Conservation (phyloP, 1,140 invertebrate genomes). For the Saxidomus purpurata region DNA sequence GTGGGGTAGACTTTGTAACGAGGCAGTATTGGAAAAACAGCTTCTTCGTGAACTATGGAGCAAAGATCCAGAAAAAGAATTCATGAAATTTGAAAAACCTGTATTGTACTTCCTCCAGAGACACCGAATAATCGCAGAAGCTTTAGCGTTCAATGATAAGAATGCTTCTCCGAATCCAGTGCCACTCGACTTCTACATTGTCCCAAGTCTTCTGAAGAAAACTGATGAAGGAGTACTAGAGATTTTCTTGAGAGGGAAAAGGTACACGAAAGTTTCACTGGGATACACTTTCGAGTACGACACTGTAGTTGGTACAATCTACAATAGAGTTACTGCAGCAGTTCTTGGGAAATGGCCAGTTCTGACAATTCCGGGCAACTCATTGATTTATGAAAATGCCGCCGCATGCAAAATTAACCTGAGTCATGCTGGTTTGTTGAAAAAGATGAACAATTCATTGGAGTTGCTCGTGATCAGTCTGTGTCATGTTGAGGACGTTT, state of each 20-base stretch:
- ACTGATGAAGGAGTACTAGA: background rate
- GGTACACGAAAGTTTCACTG: background rate
- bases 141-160: background rate
- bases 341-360: background rate
- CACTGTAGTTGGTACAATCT: background rate
- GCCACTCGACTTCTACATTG: background rate
- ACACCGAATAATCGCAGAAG: background rate
- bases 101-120: background rate
- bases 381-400: background rate
- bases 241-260: background rate
- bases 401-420: background rate
- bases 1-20: background rate
- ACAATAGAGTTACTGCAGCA: background rate
- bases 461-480: background rate
- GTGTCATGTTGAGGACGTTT: background rate
- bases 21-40: background rate
- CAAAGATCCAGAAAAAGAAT: background rate
- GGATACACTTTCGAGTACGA: background rate
- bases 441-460: background rate
- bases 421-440: background rate
- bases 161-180: background rate
- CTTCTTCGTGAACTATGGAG: background rate
- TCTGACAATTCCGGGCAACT: background rate
- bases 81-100: background rate
- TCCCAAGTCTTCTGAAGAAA: background rate